Conservation (phyloP, 2,797 vertebrate genomes). For the Aplochiton taeniatus region DNA sequence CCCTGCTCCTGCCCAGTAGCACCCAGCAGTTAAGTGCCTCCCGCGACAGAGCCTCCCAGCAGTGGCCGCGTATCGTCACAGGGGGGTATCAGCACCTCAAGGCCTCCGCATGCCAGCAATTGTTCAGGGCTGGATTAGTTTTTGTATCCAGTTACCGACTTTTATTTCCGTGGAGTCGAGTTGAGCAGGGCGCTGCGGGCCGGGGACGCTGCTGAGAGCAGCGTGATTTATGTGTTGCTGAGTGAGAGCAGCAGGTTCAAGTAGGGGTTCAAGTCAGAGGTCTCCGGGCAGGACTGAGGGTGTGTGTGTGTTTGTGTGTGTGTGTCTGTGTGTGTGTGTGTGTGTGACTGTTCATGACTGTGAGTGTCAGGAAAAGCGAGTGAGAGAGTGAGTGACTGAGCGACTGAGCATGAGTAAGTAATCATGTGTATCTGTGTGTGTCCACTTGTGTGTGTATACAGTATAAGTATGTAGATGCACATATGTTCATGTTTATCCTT, state of each 20-base stretch:
- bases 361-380: not conserved
- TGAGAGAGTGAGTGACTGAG: no score
- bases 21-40: conserved; percentile 36
- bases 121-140: conserved; percentile 76
- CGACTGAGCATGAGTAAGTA: no score
- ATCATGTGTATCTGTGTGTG: not conserved
- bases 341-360: conserved; percentile 1
- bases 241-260: conserved; percentile 82
- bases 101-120: conserved; percentile 69
- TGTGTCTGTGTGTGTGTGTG: conserved; percentile 18
- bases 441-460: not conserved
- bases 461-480: conserved; percentile 23
- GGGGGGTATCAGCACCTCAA: conserved; percentile 62
- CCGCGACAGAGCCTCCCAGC: conserved; percentile 44
- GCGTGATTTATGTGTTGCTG: conserved; percentile 79
- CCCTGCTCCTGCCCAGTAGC: conserved; percentile 45
- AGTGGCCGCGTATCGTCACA: conserved; percentile 52
- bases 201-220: conserved; percentile 64
- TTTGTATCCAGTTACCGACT: conserved; percentile 74
- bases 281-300: conserved; percentile 61
- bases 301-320: not conserved
- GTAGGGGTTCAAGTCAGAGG: conserved; percentile 64
- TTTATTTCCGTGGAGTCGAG: conserved; percentile 77
- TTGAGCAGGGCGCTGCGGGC: conserved; percentile 70
- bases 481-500: not conserved